Conservation (phyloP, 2,113 vertebrate genomes). For the Platysteira castanea region DNA sequence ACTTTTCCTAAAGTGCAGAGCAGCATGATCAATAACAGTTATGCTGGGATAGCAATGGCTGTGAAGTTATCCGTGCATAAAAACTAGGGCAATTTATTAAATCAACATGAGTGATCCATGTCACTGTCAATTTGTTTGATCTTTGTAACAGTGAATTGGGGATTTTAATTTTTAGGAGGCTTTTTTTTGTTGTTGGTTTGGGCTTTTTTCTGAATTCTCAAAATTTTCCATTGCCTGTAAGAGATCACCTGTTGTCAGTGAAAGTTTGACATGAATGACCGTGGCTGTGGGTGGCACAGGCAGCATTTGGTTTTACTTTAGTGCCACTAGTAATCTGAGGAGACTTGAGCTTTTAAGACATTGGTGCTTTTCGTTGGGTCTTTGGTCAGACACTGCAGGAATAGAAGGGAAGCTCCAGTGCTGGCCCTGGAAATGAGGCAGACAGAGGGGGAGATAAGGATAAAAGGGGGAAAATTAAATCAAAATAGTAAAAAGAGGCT, state of each 20-base stretch:
- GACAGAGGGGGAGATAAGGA: neutral
- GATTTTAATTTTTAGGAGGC: neutral
- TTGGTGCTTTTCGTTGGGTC: neutral
- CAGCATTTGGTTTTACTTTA: neutral
- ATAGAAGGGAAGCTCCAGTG: neutral
- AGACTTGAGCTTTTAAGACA: neutral
- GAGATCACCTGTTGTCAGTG: slow-evolving; percentile 22
- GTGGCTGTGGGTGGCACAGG: neutral
- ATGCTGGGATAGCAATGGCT: neutral
- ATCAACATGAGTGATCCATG: neutral
- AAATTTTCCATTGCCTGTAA: neutral
- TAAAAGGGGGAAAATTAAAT: neutral
- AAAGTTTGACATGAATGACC: neutral
- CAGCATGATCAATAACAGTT: neutral
- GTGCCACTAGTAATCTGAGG: neutral
- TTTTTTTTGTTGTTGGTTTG: neutral
- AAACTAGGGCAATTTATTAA: neutral
- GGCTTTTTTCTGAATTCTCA: neutral
- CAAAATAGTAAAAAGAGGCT: neutral
- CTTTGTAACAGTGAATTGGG: neutral
- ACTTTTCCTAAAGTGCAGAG: slow-evolving; percentile 35
- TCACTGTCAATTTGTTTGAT: neutral
- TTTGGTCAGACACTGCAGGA: slow-evolving; percentile 9
- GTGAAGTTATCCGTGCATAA: neutral
- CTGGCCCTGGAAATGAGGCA: neutral